phyloP scores from a whole-genome alignment of 2,888 invertebrate species.

The Trachelus troglodyta region DNA sequence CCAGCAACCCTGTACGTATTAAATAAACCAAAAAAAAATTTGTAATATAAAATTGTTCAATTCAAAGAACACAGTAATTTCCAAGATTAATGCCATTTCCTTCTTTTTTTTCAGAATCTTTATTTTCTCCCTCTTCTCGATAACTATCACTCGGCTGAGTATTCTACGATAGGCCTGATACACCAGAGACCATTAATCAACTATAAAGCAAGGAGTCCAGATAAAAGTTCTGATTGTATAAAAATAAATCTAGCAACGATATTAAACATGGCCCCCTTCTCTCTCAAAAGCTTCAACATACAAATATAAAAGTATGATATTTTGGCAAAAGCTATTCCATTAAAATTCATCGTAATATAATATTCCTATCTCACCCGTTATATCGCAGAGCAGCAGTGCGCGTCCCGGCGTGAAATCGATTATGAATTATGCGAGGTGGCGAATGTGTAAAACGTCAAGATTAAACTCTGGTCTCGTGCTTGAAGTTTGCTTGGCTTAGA shows the following conservation, averaged over 20 bases:
- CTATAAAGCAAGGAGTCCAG: neutral
- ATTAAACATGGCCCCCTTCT: neutral
- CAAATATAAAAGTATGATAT: neutral
- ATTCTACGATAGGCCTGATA: neutral
- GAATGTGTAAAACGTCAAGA: neutral
- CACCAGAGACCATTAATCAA: neutral
- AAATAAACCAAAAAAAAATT: neutral
- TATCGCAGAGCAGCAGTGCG: neutral
- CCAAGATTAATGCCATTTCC: too few relatives aligned
- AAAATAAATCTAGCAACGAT: neutral
- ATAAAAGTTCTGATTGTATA: neutral
- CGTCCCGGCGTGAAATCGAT: neutral
- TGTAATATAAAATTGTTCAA: neutral
- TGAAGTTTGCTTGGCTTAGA: neutral
- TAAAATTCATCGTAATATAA: neutral
- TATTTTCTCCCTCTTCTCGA: neutral
- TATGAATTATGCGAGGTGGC: neutral
- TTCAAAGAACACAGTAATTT: neutral
- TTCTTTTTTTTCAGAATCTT: neutral
- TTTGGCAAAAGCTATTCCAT: neutral
- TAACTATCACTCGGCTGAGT: neutral
- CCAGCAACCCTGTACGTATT: neutral
- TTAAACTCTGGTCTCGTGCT: neutral
- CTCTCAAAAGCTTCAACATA: neutral
- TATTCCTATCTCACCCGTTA: neutral